Conservation (phyloP, 2,797 vertebrate species). For the Gadopsis marmoratus region DNA sequence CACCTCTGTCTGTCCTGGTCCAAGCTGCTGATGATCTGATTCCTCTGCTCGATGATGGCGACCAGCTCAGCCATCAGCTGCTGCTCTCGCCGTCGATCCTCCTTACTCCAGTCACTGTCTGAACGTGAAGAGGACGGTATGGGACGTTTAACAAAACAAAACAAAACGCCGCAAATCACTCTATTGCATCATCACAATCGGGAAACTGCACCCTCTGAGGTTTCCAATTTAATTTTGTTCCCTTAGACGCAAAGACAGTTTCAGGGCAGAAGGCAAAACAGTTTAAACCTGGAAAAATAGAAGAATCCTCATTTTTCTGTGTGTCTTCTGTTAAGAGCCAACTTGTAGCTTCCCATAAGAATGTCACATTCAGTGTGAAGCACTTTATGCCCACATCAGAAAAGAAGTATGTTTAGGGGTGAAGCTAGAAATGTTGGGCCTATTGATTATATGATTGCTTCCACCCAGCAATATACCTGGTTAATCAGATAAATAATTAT, state of each 20-base stretch:
- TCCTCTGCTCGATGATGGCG: constrained; percentile 92
- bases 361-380: neutral
- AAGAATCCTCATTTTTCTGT: neutral
- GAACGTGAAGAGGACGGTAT: constrained; percentile 8
- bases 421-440: neutral
- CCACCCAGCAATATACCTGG: neutral
- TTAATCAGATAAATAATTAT: neutral
- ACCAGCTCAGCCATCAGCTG: constrained; percentile 91
- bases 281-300: neutral
- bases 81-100: constrained; percentile 88
- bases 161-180: no score
- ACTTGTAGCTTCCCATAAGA: neutral
- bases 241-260: neutral
- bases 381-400: neutral
- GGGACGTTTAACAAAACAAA: neutral
- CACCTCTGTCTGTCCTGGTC: constrained; percentile 93
- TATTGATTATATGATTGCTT: neutral
- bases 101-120: constrained; percentile 91
- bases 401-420: no score
- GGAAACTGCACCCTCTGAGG: neutral
- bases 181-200: neutral
- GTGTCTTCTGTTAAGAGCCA: neutral
- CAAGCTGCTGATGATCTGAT: constrained; percentile 91
- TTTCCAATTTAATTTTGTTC: neutral
- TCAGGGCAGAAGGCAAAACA: neutral